Conservation (phyloP, 2,888 invertebrate genomes). For the Scelioninae gen. 1 region DNA sequence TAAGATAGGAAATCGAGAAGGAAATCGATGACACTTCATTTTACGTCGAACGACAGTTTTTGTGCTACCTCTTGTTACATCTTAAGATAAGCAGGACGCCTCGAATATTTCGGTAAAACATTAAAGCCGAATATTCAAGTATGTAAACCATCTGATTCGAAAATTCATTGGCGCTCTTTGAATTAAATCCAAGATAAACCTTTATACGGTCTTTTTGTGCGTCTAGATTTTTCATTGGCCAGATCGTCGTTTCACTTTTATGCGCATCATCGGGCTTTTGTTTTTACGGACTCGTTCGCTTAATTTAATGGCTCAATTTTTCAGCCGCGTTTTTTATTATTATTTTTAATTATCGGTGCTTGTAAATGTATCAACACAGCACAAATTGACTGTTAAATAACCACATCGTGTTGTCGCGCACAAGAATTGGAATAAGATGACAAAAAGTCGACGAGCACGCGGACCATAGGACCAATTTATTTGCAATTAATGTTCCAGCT, state of each 20-base stretch:
- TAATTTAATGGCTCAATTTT: conserved; percentile 58
- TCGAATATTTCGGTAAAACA: conserved; percentile 69
- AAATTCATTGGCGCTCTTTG: conserved; percentile 68
- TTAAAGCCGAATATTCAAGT: conserved; percentile 65
- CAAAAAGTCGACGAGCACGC: conserved; percentile 42
- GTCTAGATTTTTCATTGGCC: conserved; percentile 56
- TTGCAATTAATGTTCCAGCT: conserved; percentile 51
- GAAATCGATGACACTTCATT: conserved; percentile 73
- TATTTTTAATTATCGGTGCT: conserved; percentile 13
- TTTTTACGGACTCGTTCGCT: conserved; percentile 35
- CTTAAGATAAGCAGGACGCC: conserved; percentile 57
- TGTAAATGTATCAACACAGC: conserved; percentile 40
- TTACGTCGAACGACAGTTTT: conserved; percentile 69
- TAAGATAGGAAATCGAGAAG: conserved; percentile 76
- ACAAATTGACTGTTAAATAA: conserved; percentile 54
- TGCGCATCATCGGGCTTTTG: conserved; percentile 38
- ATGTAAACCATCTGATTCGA: conserved; percentile 64
- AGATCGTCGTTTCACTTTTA: conserved; percentile 34
- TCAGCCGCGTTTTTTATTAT: conserved; percentile 8
- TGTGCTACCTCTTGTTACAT: conserved; percentile 69
- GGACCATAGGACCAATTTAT: conserved; percentile 65
- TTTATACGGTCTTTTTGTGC: conserved; percentile 45
- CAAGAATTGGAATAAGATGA: conserved; percentile 27
- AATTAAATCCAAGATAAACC: conserved; percentile 67
- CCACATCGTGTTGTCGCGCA: conserved; percentile 38